These are phyloP conservation scores for Paralvinella palmiformis DNA, from an alignment of 1,140 invertebrate genomes.

Conservation along the genomic window DNA sequence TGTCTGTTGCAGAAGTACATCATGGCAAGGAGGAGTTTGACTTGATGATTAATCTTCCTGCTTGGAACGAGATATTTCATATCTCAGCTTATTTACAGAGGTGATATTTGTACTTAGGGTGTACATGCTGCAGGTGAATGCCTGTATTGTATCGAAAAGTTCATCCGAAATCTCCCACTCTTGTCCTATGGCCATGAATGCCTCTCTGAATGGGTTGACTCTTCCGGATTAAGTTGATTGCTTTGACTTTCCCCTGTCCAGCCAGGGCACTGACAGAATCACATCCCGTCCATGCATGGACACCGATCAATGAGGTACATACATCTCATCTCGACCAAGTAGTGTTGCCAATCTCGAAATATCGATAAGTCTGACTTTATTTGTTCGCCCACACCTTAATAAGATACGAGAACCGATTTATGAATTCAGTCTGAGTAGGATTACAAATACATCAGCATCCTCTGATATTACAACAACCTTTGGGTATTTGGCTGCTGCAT, in stretches of 20 bases:
- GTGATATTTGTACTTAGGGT: neutral
- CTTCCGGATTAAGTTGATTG: neutral
- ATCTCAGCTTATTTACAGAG: neutral
- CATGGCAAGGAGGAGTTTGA: neutral
- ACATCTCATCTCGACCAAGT: neutral
- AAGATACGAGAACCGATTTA: too few species aligned
- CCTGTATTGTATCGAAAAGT: neutral
- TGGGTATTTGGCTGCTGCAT: neutral
- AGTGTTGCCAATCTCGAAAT: neutral
- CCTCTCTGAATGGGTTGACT: neutral
- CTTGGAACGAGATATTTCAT: slow-evolving; percentile 2
- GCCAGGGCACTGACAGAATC: neutral
- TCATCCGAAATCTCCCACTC: neutral
- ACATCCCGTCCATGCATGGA: neutral
- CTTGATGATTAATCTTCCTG: neutral
- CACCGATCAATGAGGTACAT: neutral
- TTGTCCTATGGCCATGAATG: neutral
- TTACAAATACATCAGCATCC: neutral
- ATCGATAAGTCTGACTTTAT: too few species aligned
- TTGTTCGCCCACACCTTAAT: too few species aligned
- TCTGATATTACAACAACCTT: neutral
- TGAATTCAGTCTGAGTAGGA: neutral
- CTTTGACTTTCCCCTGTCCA: neutral
- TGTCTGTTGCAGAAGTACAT: neutral
- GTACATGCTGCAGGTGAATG: neutral